Conservation (phyloP, 2,113 vertebrate genomes). For the Phainopepla nitens region DNA sequence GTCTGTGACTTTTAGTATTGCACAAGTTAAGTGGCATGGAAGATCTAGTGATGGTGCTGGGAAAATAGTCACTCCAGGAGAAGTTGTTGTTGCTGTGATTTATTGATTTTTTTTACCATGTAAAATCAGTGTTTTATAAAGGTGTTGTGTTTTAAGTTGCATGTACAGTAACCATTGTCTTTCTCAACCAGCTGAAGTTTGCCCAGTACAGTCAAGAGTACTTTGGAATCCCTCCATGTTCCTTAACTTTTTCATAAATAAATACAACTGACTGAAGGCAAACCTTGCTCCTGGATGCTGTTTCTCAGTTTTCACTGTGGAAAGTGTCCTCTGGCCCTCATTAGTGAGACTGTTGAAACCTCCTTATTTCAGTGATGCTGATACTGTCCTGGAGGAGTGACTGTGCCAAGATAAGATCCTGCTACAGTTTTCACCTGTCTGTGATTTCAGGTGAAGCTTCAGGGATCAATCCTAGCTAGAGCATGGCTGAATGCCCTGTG, state of each 20-base stretch:
- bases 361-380: background rate
- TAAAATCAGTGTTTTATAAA: background rate
- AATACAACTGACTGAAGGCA: background rate
- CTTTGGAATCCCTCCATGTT: background rate
- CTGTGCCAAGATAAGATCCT: background rate
- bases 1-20: background rate
- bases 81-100: background rate
- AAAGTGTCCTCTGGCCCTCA: background rate
- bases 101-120: background rate
- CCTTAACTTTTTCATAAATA: background rate
- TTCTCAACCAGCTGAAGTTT: background rate
- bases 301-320: background rate
- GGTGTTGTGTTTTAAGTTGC: background rate
- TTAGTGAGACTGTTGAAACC: accelerated
- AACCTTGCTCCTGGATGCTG: background rate
- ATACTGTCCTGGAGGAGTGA: background rate
- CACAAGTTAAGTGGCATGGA: background rate
- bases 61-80: background rate
- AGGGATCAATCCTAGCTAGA: background rate
- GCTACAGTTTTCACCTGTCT: background rate
- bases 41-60: background rate
- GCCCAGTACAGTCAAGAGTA: background rate
- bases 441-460: background rate
- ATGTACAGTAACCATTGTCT: background rate
- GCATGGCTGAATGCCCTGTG: background rate